Evolutionary conservation across 1,140 invertebrate species (phyloP).

Genomic region (Drepana arcuata): DNA sequence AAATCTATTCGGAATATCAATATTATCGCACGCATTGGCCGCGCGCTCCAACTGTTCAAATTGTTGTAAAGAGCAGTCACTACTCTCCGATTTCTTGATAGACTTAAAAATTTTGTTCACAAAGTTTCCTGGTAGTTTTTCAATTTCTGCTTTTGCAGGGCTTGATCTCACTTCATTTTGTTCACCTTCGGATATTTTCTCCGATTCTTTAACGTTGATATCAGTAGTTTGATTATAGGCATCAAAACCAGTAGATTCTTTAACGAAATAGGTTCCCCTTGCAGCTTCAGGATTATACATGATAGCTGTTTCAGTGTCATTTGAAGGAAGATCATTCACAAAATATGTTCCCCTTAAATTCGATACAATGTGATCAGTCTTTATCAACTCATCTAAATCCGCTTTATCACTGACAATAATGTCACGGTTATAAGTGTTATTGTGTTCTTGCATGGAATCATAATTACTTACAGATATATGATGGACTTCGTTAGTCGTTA

Average conservation of each 20-base stretch:
- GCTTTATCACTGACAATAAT: conserved; percentile 1
- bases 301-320: too few species aligned
- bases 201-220: not conserved
- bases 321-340: conserved; percentile 9
- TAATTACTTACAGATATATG: too few species aligned
- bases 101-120: conserved; percentile 26
- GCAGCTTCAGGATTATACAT: too few species aligned
- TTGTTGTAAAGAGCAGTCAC: conserved; percentile 37
- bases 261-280: conserved; percentile 14
- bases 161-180: not conserved
- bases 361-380: conserved; percentile 1
- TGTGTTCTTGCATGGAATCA: too few species aligned
- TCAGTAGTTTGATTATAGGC: not conserved
- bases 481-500: too few species aligned
- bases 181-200: not conserved
- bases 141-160: conserved; percentile 3
- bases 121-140: conserved; percentile 19
- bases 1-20: conserved; percentile 14
- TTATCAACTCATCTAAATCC: not conserved
- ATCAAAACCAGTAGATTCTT: conserved; percentile 3
- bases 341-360: conserved; percentile 9
- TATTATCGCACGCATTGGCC: conserved; percentile 14
- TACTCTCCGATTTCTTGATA: conserved; percentile 6
- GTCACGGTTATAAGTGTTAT: too few species aligned
- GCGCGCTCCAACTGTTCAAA: conserved; percentile 50